A percentile compares a stretch with the other conserved stretches of the same genome.
Evolutionary conservation across 1,140 invertebrate species (phyloP).

Genomic region (Bombus turneri): DNA sequence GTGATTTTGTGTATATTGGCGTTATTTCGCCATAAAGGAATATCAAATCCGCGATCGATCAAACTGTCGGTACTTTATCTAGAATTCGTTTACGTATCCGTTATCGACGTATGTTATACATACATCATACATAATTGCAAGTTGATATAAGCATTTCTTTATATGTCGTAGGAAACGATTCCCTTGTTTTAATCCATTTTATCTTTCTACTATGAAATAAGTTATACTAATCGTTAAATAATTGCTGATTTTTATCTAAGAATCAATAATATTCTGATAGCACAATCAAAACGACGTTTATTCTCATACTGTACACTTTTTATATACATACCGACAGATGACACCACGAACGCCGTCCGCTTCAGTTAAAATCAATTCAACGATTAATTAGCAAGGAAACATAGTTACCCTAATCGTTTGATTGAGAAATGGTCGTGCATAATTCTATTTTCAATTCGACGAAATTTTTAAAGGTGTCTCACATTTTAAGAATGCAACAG

Average conservation of each 20-base stretch:
- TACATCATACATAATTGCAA: background rate
- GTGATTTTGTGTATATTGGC: background rate
- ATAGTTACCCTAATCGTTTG: background rate
- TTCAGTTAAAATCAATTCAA: background rate
- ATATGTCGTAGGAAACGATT: background rate
- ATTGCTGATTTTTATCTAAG: too few species aligned
- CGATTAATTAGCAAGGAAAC: background rate
- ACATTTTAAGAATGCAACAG: slow-evolving; percentile 25
- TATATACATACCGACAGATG: background rate
- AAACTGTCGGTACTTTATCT: slow-evolving; percentile 25
- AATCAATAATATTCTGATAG: too few species aligned
- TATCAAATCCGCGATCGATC: slow-evolving; percentile 17
- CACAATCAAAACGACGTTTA: background rate
- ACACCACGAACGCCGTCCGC: background rate
- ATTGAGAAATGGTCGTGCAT: background rate
- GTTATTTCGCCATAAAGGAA: background rate
- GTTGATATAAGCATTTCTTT: background rate
- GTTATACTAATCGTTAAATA: background rate
- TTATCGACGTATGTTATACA: background rate
- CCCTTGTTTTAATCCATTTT: background rate
- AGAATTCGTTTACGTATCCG: slow-evolving; percentile 13
- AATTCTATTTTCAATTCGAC: background rate
- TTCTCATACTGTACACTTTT: background rate
- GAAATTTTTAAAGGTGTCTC: background rate
- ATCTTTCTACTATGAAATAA: background rate